Evolutionary conservation across 2,797 vertebrate genomes (phyloP).

Genomic region (Urophycis tenuis): DNA sequence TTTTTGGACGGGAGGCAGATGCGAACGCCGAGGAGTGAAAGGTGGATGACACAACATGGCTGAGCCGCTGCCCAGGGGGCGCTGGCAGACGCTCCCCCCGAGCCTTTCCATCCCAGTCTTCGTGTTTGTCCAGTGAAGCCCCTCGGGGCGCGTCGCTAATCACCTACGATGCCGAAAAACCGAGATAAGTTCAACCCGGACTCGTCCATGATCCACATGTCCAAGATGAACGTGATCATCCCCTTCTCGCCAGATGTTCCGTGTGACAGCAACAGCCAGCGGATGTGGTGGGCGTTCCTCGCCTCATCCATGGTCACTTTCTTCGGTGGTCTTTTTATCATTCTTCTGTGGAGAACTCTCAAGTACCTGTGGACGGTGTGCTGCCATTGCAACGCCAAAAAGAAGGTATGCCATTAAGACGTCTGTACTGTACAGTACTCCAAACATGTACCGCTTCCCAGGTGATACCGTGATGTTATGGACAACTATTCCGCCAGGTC

Average conservation of each 20-base stretch:
- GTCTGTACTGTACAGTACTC: too few species aligned
- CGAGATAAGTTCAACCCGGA: constrained; percentile 75
- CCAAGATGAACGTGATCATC: constrained; percentile 92
- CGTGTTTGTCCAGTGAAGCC: constrained; percentile 73
- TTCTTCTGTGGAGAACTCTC: constrained; percentile 94
- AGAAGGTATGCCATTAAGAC: constrained; percentile 74
- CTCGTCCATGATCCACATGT: constrained; percentile 76
- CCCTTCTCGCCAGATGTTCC: constrained; percentile 86
- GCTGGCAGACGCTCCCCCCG: constrained; percentile 76
- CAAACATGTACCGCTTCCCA: too few species aligned
- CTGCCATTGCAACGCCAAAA: constrained; percentile 94
- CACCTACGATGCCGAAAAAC: constrained; percentile 34
- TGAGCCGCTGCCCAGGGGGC: constrained; percentile 78
- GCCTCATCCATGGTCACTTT: constrained; percentile 99
- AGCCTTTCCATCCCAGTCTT: constrained; percentile 79
- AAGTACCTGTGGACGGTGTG: constrained; percentile 98
- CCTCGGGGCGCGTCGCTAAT: constrained; percentile 34
- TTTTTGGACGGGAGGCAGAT: constrained; percentile 27
- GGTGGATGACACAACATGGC: constrained; percentile 77
- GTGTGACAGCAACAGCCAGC: constrained; percentile 89
- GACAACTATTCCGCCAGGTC: too few species aligned
- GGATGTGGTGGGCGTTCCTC: constrained; percentile 99
- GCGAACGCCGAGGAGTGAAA: constrained; percentile 39
- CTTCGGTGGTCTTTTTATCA: constrained; percentile 98
- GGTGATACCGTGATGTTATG: too few species aligned